Evolutionary conservation across 2,797 vertebrate genomes (phyloP).

Genomic region (Chaunax sp.): DNA sequence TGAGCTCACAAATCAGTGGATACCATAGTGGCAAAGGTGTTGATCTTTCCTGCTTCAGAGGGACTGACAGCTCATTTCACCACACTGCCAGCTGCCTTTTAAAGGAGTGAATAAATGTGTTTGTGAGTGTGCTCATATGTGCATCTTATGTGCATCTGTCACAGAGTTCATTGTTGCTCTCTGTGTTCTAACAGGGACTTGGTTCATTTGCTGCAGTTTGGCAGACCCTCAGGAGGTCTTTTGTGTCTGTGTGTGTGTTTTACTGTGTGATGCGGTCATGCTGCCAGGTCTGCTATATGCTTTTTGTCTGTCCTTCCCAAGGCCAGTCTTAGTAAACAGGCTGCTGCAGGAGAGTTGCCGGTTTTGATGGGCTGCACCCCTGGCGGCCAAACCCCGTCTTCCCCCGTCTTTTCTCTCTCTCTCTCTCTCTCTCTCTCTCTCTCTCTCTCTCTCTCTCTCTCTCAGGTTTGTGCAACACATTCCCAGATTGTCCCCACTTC

Average conservation of each 20-base stretch:
- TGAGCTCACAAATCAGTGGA: conserved; percentile 25
- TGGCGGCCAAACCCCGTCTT: conserved; percentile 55
- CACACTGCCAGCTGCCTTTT: conserved; percentile 51
- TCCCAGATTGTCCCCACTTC: conserved; percentile 18
- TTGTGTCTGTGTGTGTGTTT: conserved; percentile 34
- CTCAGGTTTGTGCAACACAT: conserved; percentile 31
- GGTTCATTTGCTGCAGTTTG: conserved; percentile 67
- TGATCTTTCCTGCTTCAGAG: conserved; percentile 43
- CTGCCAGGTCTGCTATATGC: conserved; percentile 77
- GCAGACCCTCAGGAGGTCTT: conserved; percentile 64
- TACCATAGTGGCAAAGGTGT: too few relatives aligned
- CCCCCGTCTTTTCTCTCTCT: conserved; percentile 24
- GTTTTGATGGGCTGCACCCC: conserved; percentile 63
- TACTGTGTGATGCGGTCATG: conserved; percentile 45
- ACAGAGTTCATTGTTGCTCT: conserved; percentile 32
- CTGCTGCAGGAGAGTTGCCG: conserved; percentile 69
- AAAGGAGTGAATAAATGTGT: conserved; percentile 16
- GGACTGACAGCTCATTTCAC: conserved; percentile 48
- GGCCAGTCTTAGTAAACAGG: conserved; percentile 69
- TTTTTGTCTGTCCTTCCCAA: conserved; percentile 78
- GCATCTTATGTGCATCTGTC: conserved; percentile 47
- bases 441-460: conserved; percentile 19
- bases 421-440: conserved; percentile 27
- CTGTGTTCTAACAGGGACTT: conserved; percentile 45
- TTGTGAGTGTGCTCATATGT: conserved; percentile 31